A percentile compares a stretch with the other conserved stretches of the same genome.
phyloP scores from a whole-genome alignment of 2,797 vertebrate genomes.

The Acrossocheilus wenchowensis region DNA sequence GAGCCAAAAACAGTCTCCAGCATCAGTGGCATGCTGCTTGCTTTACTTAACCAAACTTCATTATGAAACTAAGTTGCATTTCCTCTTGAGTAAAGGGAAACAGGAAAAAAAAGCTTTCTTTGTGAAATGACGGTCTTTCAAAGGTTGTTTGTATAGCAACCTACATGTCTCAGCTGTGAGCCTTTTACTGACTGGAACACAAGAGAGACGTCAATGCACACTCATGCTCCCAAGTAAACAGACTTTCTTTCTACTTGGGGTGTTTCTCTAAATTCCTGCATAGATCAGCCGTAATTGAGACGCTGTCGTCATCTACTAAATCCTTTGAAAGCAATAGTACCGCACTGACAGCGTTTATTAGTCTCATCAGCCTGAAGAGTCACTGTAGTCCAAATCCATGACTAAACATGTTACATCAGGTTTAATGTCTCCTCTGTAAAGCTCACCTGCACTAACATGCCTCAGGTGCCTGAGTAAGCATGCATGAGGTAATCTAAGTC shows the following conservation, averaged over 20 bases:
- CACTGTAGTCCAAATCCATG: conserved; percentile 13
- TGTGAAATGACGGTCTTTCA: background rate
- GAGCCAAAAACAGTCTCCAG: background rate
- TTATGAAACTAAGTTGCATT: conserved; percentile 31
- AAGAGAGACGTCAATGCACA: background rate
- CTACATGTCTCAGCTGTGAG: conserved; percentile 2
- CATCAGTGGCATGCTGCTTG: background rate
- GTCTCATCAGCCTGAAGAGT: conserved; percentile 35
- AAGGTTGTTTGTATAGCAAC: background rate
- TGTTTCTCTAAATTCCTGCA: background rate
- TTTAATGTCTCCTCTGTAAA: conserved; percentile 7
- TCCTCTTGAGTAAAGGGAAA: conserved; percentile 7
- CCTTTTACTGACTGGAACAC: conserved; percentile 2
- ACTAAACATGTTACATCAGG: conserved; percentile 34
- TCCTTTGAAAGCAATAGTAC: background rate
- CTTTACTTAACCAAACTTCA: background rate
- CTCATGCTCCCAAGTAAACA: conserved; percentile 22
- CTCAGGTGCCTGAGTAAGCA: background rate
- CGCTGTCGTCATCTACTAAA: background rate
- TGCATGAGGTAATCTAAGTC: background rate
- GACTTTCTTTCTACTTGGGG: background rate
- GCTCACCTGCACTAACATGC: conserved; percentile 18
- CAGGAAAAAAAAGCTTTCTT: background rate
- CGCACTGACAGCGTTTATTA: background rate
- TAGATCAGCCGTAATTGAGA: background rate